Conservation (phyloP, 2,797 vertebrate species). For the Carcharodon carcharias region DNA sequence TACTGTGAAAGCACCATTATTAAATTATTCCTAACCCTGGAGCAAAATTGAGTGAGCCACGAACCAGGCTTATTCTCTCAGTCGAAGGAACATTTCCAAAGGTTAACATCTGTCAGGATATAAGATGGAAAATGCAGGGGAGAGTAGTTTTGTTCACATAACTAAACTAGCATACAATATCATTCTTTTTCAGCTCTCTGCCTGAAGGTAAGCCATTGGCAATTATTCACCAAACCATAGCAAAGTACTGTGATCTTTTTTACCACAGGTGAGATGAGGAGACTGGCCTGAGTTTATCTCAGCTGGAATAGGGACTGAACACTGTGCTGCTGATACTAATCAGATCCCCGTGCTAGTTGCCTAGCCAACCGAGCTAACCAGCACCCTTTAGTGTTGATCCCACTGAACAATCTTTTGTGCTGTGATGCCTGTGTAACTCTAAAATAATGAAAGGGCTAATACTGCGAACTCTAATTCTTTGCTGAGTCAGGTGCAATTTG, state of each 20-base stretch:
- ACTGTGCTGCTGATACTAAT: too few species aligned
- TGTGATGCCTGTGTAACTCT: not conserved
- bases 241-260: too few species aligned
- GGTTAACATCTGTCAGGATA: not conserved
- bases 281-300: too few species aligned
- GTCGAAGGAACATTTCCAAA: not conserved
- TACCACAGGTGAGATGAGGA: too few species aligned
- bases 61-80: not conserved
- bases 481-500: not conserved
- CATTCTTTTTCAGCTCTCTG: not conserved
- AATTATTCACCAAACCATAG: too few species aligned
- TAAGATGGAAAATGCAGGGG: not conserved
- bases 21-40: too few species aligned
- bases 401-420: not conserved
- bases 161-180: not conserved
- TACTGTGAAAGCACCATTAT: too few species aligned
- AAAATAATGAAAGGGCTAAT: not conserved
- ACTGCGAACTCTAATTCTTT: not conserved
- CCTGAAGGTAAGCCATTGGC: too few species aligned
- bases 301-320: too few species aligned
- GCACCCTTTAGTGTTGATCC: too few species aligned
- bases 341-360: too few species aligned
- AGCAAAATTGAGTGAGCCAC: not conserved
- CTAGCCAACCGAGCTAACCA: too few species aligned
- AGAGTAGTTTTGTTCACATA: not conserved